Conservation (phyloP, 2,888 invertebrate species). For the Penaeus monodon region DNA sequence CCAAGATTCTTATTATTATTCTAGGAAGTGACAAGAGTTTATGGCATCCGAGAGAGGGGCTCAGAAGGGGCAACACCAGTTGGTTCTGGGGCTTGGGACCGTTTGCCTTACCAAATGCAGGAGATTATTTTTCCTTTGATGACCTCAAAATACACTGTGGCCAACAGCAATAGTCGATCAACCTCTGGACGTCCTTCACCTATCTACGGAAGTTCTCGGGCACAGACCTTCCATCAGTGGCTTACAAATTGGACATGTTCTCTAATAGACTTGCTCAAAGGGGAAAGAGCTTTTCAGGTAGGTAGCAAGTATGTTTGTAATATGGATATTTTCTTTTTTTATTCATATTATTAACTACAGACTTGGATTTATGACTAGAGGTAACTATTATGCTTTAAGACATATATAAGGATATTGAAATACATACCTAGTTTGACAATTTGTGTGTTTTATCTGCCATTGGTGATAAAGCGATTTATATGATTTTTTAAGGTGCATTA, state of each 20-base stretch:
- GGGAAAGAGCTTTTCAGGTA: constrained; percentile 57
- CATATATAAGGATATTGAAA: too few relatives aligned
- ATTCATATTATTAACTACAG: too few relatives aligned
- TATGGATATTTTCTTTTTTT: background rate
- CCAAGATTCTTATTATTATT: background rate
- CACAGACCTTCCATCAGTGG: constrained; percentile 66
- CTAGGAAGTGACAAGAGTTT: constrained; percentile 61
- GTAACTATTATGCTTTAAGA: too few relatives aligned
- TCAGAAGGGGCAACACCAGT: constrained; percentile 29
- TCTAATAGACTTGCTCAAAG: constrained; percentile 65
- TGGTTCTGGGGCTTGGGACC: constrained; percentile 52
- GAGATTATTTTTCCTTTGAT: constrained; percentile 63
- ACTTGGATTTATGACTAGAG: too few relatives aligned
- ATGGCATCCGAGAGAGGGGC: constrained; percentile 57
- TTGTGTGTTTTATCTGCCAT: too few relatives aligned
- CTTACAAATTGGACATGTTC: constrained; percentile 66
- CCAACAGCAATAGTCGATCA: constrained; percentile 31
- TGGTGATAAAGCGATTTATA: too few relatives aligned
- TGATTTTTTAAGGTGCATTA: too few relatives aligned
- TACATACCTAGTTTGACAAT: too few relatives aligned
- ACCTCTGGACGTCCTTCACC: constrained; percentile 56
- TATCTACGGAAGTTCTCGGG: constrained; percentile 66
- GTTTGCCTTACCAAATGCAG: constrained; percentile 54
- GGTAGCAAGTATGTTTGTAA: background rate
- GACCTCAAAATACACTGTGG: constrained; percentile 62